Base-by-base conservation (phyloP, 2,797 vertebrate species). In the Mastacembelus armatus region DNA sequence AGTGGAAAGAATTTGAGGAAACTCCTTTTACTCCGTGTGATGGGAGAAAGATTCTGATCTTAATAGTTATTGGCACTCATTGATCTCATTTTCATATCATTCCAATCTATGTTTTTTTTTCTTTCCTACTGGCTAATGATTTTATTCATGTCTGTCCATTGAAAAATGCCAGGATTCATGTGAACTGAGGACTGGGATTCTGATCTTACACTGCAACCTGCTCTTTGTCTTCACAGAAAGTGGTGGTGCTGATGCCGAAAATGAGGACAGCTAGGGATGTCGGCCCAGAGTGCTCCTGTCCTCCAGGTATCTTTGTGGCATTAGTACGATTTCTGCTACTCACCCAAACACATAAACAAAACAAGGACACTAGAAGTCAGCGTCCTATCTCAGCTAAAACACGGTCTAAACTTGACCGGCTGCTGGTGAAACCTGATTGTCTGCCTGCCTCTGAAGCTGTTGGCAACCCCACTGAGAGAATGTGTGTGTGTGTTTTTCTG, bases 241-340 rank as follows among this genome's bases (percentile, higher is more conserved):
- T 97, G 62, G 92, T 66, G 10, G 87, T 94, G 67, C 93, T 94
- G 75, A 80, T 94, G 7, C 93, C 89, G 0, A 98, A 95, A 84
- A 68, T 91, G 35, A 91, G 97, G 48, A 92, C 86, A 1, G 89
- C 61, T 0, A 93, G 97, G 63, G 97, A 98, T 42, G 93, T 90
- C n/a, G 92, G 89, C 0, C 89, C 89, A 0, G 95, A 96, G 63
- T 98, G 97, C 63, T 77, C 87, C 89, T 98, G 97, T 83, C 96
- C 97, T 67, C 95, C 96, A 95, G 97, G 97, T 98, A n/a, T 39
- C 5, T 43, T 59, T 56, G 32, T 48, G 12, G 18, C 38, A 10
- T 49, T 11, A 30, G 9, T 38, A 14, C 33, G 33, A 21, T 19
- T 29, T 16, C 27, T 26, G 14, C 26, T 38, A 21, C 24, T 29